Percentiles rank a stretch among this genome's conserved stretches.
Conservation (phyloP, 2,113 vertebrate genomes). For the Dicaeum eximium region DNA sequence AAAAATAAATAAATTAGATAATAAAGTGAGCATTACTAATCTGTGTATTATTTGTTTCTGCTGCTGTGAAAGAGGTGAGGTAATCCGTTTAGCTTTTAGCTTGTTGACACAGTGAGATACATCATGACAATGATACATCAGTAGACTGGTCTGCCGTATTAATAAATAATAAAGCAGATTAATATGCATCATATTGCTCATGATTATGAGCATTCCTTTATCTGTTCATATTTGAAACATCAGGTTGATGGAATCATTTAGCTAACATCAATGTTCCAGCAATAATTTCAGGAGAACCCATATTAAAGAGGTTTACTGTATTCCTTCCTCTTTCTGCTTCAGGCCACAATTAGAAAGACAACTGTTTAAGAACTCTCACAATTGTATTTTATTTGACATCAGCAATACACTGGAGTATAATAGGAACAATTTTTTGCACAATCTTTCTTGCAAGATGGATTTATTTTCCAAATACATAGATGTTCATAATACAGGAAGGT, state of each 20-base stretch:
- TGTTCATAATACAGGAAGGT: constrained; percentile 61
- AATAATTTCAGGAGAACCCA: neutral
- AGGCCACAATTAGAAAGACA: constrained; percentile 50
- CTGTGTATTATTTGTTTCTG: neutral
- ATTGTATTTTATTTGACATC: constrained; percentile 70
- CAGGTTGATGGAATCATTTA: neutral
- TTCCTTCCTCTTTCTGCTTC: constrained; percentile 1
- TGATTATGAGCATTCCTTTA: constrained; percentile 13
- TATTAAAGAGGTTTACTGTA: neutral
- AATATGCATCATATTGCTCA: constrained; percentile 21
- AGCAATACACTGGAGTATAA: constrained; percentile 65
- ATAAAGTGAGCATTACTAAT: neutral
- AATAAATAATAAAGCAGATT: constrained; percentile 28
- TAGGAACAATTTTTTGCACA: constrained; percentile 60
- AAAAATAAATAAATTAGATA: neutral
- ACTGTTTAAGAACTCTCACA: constrained; percentile 65
- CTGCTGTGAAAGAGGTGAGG: neutral
- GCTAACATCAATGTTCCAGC: neutral
- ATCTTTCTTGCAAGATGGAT: constrained; percentile 64
- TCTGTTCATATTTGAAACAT: neutral
- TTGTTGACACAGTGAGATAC: neutral
- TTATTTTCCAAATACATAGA: constrained; percentile 63
- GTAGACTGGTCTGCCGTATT: neutral
- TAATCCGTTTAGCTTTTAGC: constrained; percentile 6
- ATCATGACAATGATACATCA: neutral